These are phyloP conservation scores for Coregonus ussuriensis DNA, from an alignment of 2,797 vertebrate genomes.

Conservation along the genomic window DNA sequence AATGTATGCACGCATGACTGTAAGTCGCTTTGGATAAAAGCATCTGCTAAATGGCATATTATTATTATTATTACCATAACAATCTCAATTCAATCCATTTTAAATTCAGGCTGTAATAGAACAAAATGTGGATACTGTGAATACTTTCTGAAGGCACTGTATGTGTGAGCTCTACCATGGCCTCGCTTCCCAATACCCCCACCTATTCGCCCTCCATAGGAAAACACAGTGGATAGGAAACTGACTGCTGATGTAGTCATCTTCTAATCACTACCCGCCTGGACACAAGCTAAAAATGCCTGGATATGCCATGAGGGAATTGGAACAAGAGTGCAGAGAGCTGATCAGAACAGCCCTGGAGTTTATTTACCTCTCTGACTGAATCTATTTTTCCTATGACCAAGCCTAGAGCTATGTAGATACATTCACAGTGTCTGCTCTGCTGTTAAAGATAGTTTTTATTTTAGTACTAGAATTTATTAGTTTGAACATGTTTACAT, in stretches of 20 bases:
- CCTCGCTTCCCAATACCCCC: constrained; percentile 3
- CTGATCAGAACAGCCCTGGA: constrained; percentile 58
- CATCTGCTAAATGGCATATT: too few relatives aligned
- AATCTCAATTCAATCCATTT: too few relatives aligned
- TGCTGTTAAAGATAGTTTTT: not conserved
- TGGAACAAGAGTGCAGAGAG: constrained; percentile 62
- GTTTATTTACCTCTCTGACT: constrained; percentile 64
- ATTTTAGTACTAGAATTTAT: not conserved
- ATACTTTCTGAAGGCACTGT: not conserved
- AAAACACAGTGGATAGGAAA: constrained; percentile 67
- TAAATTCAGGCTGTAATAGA: too few relatives aligned
- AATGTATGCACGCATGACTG: too few relatives aligned
- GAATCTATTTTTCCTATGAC: constrained; percentile 44
- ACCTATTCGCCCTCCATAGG: constrained; percentile 48
- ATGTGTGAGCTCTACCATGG: constrained; percentile 8
- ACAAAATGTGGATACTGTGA: too few relatives aligned
- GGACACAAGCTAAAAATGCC: constrained; percentile 69
- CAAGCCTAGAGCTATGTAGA: not conserved
- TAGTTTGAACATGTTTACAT: not conserved
- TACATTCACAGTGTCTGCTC: not conserved
- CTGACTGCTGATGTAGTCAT: constrained; percentile 71
- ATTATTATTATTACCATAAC: too few relatives aligned
- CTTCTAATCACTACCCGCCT: constrained; percentile 61
- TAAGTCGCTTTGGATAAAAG: too few relatives aligned
- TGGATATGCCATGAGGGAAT: constrained; percentile 64